Conservation (phyloP, 2,113 vertebrate genomes). For the Strigops habroptila region DNA sequence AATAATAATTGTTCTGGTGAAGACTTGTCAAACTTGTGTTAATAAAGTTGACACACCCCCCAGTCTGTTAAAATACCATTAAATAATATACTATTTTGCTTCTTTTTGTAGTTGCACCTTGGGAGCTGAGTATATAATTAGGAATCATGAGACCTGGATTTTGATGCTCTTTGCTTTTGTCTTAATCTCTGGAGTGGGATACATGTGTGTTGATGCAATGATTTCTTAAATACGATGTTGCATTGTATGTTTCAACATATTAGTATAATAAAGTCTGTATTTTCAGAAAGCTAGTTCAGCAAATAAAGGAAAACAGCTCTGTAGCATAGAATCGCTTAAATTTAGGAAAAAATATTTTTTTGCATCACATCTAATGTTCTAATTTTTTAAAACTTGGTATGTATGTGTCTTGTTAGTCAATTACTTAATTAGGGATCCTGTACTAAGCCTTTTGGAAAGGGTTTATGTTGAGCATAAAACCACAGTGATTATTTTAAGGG, state of each 20-base stretch:
- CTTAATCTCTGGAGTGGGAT: background rate
- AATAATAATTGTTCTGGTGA: background rate
- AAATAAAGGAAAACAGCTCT: background rate
- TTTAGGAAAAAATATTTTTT: background rate
- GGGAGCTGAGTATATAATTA: background rate
- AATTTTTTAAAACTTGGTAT: background rate
- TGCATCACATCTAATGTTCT: background rate
- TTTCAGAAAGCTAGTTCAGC: background rate
- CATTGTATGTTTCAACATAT: background rate
- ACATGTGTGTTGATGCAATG: background rate
- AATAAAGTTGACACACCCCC: background rate
- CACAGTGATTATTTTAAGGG: background rate
- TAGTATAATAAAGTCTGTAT: background rate
- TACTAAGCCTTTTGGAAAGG: background rate
- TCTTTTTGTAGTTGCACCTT: background rate
- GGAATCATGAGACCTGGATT: background rate
- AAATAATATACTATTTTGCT: background rate
- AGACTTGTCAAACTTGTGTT: background rate
- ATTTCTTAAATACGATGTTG: background rate
- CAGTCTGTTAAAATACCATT: background rate
- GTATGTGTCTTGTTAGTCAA: background rate
- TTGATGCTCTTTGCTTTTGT: background rate
- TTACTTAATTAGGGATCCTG: background rate
- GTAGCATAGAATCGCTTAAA: background rate
- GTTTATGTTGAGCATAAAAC: background rate